Evolutionary conservation across 2,797 vertebrate species (phyloP).

Genomic region (Karalla daura): DNA sequence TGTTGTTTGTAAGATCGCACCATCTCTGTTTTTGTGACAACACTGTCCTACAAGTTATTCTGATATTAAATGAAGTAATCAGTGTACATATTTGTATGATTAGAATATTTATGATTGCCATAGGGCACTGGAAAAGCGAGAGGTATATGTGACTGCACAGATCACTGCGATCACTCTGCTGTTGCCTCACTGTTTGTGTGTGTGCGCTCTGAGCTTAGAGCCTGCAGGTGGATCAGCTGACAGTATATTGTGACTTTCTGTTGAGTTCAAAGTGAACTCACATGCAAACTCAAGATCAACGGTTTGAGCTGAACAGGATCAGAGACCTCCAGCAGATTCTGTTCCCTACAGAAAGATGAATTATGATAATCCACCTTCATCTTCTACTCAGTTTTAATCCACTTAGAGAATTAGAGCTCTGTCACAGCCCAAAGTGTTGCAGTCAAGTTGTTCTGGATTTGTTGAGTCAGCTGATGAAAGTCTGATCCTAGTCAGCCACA

Average conservation of each 20-base stretch:
- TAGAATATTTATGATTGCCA: too few relatives aligned
- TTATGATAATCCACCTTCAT: not conserved
- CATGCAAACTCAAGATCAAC: not conserved
- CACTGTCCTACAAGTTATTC: too few relatives aligned
- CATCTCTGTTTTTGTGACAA: too few relatives aligned
- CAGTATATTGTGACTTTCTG: slow-evolving; percentile 29
- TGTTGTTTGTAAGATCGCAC: too few relatives aligned
- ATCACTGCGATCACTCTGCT: too few relatives aligned
- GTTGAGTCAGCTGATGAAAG: not conserved
- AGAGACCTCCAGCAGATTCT: not conserved
- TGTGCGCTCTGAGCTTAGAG: too few relatives aligned
- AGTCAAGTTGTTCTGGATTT: not conserved
- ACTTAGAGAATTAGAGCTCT: not conserved
- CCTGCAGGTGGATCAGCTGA: slow-evolving; percentile 16
- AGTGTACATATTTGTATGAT: too few relatives aligned
- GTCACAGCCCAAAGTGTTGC: not conserved
- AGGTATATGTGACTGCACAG: too few relatives aligned
- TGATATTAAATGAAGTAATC: too few relatives aligned
- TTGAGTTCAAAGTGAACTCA: not conserved
- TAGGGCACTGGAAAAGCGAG: too few relatives aligned
- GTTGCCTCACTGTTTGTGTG: too few relatives aligned
- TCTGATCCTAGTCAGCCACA: not conserved
- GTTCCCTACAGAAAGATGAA: not conserved
- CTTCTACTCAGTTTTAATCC: not conserved
- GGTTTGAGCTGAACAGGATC: not conserved